These are phyloP conservation scores for Tokudaia muenninki DNA, from an alignment of 2,797 vertebrate species.

Conservation along the genomic window DNA sequence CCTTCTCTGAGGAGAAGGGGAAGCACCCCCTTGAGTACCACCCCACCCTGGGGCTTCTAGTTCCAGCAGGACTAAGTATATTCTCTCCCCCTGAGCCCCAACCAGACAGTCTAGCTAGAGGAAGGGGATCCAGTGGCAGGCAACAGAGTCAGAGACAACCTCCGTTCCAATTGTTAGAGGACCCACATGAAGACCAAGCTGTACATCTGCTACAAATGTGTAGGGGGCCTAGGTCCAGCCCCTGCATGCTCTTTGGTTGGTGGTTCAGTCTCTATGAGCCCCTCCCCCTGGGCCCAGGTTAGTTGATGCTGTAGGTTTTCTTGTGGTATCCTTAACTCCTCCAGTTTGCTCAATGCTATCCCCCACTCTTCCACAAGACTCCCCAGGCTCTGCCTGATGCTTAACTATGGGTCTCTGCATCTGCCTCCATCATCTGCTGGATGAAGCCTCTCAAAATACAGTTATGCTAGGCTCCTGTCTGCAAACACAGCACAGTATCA, in stretches of 20 bases:
- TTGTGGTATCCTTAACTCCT: no score
- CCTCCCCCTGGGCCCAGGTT: not conserved
- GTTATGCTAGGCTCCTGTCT: no score
- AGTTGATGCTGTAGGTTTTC: no score
- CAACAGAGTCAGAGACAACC: not conserved
- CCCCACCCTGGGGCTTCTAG: not conserved
- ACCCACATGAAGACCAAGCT: not conserved
- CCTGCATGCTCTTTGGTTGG: not conserved
- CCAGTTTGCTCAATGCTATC: no score
- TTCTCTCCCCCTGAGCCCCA: not conserved
- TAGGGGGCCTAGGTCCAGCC: not conserved
- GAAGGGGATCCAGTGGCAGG: not conserved
- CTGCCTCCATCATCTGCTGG: no score
- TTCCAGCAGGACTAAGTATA: not conserved
- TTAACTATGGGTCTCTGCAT: no score
- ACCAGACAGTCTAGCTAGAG: not conserved
- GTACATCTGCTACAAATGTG: not conserved
- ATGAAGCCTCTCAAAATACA: no score
- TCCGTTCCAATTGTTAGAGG: not conserved
- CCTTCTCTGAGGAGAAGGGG: not conserved
- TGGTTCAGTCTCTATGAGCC: not conserved
- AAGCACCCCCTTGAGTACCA: not conserved
- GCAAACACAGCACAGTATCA: no score
- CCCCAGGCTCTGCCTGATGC: no score
- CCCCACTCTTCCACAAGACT: no score